Evolutionary conservation across 2,888 invertebrate species (phyloP).

Genomic region (Acleris cristana): DNA sequence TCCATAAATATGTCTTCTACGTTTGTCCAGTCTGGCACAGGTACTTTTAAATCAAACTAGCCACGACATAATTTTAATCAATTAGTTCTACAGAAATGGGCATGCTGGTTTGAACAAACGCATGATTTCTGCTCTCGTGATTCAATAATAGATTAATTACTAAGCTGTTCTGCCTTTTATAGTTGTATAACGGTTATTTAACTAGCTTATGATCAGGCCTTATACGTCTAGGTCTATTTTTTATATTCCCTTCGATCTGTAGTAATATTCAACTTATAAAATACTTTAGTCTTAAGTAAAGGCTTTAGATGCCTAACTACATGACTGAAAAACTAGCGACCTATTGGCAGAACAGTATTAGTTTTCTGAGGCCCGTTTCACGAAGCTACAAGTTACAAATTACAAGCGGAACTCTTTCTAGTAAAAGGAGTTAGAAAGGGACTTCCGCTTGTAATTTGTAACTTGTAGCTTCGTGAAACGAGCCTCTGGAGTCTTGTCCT

Average conservation of each 20-base stretch:
- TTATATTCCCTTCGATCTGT: not conserved
- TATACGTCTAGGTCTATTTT: not conserved
- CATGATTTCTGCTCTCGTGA: constrained; percentile 11
- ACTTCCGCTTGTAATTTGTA: too few relatives aligned
- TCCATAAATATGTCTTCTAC: too few relatives aligned
- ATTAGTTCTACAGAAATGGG: constrained; percentile 10
- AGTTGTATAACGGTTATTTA: constrained; percentile 14
- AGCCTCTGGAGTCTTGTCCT: too few relatives aligned
- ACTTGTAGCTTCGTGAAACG: too few relatives aligned
- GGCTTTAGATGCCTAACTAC: too few relatives aligned
- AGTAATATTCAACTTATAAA: not conserved
- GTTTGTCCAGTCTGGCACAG: not conserved
- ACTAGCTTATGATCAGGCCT: not conserved
- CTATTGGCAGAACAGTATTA: too few relatives aligned
- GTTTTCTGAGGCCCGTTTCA: too few relatives aligned
- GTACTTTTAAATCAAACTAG: not conserved
- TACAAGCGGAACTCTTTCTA: too few relatives aligned
- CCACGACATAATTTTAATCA: constrained; percentile 10
- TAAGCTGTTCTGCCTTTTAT: not conserved
- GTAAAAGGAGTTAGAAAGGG: too few relatives aligned
- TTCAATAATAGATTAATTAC: constrained; percentile 9
- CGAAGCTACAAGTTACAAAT: too few relatives aligned
- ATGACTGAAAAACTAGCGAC: too few relatives aligned
- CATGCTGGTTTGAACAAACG: constrained; percentile 7
- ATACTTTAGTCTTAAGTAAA: too few relatives aligned